Conservation (phyloP, 2,113 vertebrate species). For the Nerophis lumbriciformis region DNA sequence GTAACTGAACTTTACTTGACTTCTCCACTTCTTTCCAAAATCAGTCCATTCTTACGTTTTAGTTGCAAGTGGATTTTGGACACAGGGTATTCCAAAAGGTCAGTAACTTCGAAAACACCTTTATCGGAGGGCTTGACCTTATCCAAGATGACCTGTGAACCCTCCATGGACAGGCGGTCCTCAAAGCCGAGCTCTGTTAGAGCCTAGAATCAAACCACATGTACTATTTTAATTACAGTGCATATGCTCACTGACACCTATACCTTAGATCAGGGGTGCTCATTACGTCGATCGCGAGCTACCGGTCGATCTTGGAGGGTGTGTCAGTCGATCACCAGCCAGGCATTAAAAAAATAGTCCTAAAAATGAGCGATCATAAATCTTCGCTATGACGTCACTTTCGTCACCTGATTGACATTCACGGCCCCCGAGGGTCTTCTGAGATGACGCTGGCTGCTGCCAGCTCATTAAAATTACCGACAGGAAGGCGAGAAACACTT, state of each 20-base stretch:
- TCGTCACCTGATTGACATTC: too few species aligned
- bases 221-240: too few species aligned
- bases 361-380: too few species aligned
- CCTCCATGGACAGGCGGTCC: slow-evolving; percentile 60
- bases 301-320: too few species aligned
- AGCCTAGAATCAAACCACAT: slow-evolving; percentile 13
- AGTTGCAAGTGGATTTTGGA: slow-evolving; percentile 58
- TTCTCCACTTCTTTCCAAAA: background rate
- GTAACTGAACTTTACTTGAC: slow-evolving; percentile 30
- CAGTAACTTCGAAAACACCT: slow-evolving; percentile 60
- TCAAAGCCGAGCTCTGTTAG: slow-evolving; percentile 40
- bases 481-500: too few species aligned
- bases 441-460: too few species aligned
- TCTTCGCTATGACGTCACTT: too few species aligned
- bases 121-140: slow-evolving; percentile 52
- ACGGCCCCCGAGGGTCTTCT: too few species aligned
- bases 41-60: slow-evolving; percentile 44
- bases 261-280: background rate
- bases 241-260: background rate
- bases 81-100: slow-evolving; percentile 57
- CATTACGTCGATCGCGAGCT: too few species aligned
- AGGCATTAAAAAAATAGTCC: too few species aligned
- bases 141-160: slow-evolving; percentile 55
- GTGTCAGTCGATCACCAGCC: too few species aligned
- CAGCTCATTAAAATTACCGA: too few species aligned